These are phyloP conservation scores for Mixornis gularis DNA, from an alignment of 2,113 vertebrate genomes.

Conservation along the genomic window DNA sequence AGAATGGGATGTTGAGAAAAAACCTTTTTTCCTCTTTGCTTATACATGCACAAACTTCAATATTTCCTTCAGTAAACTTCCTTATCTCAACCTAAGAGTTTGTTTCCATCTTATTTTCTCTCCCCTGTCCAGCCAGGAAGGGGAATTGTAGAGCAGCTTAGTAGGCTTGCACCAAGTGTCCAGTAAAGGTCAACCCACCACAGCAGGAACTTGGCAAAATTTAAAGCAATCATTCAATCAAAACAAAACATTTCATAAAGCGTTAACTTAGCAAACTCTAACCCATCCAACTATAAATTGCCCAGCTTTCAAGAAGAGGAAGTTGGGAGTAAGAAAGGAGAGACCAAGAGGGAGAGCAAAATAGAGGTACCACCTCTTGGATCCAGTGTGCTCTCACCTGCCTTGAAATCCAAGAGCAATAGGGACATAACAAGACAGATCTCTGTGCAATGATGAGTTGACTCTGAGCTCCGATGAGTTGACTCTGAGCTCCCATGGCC, in stretches of 20 bases:
- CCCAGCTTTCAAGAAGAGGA: neutral
- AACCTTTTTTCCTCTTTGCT: neutral
- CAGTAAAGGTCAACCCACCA: neutral
- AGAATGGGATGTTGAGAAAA: neutral
- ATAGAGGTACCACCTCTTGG: neutral
- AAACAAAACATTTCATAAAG: neutral
- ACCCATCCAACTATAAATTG: neutral
- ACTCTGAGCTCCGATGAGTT: neutral
- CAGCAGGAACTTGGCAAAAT: neutral
- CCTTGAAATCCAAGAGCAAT: neutral
- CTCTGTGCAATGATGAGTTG: neutral
- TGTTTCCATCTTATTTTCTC: neutral
- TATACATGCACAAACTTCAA: neutral
- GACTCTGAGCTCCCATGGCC: neutral
- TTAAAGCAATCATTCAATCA: neutral
- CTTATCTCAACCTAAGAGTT: neutral
- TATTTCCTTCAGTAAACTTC: neutral
- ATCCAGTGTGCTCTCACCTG: neutral
- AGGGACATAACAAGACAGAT: rapidly evolving
- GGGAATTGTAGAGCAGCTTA: too few relatives aligned
- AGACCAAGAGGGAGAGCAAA: neutral
- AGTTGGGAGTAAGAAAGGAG: neutral
- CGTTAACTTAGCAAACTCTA: neutral
- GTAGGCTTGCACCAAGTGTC: too few relatives aligned
- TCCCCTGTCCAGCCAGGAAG: neutral